Evolutionary conservation across 2,797 vertebrate genomes (phyloP), one percentile per base, ranked within the genome.

Genomic region (Spondyliosoma cantharus): DNA sequence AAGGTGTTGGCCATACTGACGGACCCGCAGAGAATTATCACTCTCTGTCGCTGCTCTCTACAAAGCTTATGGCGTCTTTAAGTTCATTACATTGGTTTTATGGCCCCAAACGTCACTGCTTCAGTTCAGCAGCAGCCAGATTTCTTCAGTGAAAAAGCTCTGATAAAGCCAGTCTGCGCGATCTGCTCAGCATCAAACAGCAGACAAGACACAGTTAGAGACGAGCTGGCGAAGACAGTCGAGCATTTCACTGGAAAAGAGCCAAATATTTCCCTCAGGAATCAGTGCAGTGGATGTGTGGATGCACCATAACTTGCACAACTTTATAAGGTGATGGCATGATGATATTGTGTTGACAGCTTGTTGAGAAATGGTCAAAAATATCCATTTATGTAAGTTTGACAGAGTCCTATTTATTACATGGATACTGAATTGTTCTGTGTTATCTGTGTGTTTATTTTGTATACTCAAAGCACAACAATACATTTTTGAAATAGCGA

Each of bases 261-360:
- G 17, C 17, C 48, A 32, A 42, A 67, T 27, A 61, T 71, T 42
- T 48, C 64, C 64, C 43, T 37, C 17, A 46, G 48, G 27, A 59
- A n/a, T 66, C 2, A 32, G 45, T 46, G 14, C 15, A 16, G 45
- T 46, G 45, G 45, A 46, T 5, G 15, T 16, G 45, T 15, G 17
- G 17, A 8, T 8, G 32, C 7, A 37, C 32, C 32, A 37, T 37
- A 37, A 37, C 32, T 11, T 37, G 32, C 1, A 37, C 37, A 37
- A 37, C 8, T 37, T 37, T 37, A 0, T 11, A 37, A 37, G 37
- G 32, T 37, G 32, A 37, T 37, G 8, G 9, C 32, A 37, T 37
- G 32, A 9, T 9, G 7, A 37, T 37, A 37, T 37, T 37, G 37
- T 37, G 37, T 37, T 37, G 37, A 37, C 37, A 37, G 37, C 37